Evolutionary conservation across 2,797 vertebrate genomes (phyloP), one percentile per base, ranked within the genome.

Genomic region (Melanotaenia trifasciata): DNA sequence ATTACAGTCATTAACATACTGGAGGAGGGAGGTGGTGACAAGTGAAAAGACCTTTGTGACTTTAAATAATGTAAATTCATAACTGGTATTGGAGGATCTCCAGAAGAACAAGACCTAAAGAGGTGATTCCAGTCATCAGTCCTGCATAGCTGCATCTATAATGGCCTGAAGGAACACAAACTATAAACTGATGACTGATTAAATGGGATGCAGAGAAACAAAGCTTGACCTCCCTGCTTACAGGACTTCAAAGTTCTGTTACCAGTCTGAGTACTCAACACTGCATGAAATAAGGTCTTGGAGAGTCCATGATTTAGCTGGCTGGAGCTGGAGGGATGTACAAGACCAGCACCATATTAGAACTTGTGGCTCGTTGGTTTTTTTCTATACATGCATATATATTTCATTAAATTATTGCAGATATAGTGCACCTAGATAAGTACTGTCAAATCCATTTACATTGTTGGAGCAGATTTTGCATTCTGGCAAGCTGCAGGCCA

Each of bases 401-500:
- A 47, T 16, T 63, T 30, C 13, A 9, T 36, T 16, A 58, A 32
- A 18, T 40, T 14, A 43, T 30, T 22, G 18, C 45, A 58, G 4
- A 24, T 35, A 40, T 51, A 62, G 14, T 26, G 51, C 26, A 72
- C 69, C 50, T 8, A 64, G 36, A 74, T 60, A 58, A 45, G 70
- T 47, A 33, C 71, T 60, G 78, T 76, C 59, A 76, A 74, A 68
- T 13, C 70, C 54, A 62, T 72, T 74, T 69, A 73, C 60, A 80
- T 59, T 74, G 56, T 81, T 64, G 81, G 66, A 79, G 71, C 70
- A 74, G 70, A 84, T 64, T 51, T 36, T 38, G 64, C 38, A 47
- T 84, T 72, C 76, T 78, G 89, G 78, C 72, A 82, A 81, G 84
- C 70, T 84, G 54, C 80, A 66, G 88, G 85, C 89, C 84, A 87